Conservation (phyloP, 2,797 vertebrate species). For the Cryptoblepharus egeriae region DNA sequence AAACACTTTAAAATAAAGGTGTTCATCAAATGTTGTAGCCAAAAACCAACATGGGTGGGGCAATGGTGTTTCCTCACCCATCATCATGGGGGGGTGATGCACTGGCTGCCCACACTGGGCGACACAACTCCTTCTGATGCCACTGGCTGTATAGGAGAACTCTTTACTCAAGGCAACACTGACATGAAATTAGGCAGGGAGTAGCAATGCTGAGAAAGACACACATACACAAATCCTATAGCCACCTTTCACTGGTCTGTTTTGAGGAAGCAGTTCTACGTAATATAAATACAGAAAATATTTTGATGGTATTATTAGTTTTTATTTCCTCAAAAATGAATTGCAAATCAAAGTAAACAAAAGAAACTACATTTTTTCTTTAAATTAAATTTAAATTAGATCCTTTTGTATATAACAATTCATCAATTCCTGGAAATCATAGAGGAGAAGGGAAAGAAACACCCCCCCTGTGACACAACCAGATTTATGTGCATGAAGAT, state of each 20-base stretch:
- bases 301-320: background rate
- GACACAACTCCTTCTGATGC: no score
- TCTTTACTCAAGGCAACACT: background rate
- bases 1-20: no score
- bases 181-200: background rate
- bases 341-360: background rate
- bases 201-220: background rate
- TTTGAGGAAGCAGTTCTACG: background rate
- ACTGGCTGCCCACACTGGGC: no score
- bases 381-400: slow-evolving; percentile 69
- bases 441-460: slow-evolving; percentile 33
- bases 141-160: no score
- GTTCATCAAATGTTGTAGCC: no score
- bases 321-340: no score
- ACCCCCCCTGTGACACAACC: background rate
- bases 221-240: background rate
- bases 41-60: no score
- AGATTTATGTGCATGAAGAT: slow-evolving; percentile 47
- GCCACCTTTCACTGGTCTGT: no score
- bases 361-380: slow-evolving; percentile 12
- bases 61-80: no score
- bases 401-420: slow-evolving; percentile 55
- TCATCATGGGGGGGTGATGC: no score
- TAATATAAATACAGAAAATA: background rate
- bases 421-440: slow-evolving; percentile 53